phyloP scores from a whole-genome alignment of 2,797 vertebrate species.

The Scolopax bukidnonensis region DNA sequence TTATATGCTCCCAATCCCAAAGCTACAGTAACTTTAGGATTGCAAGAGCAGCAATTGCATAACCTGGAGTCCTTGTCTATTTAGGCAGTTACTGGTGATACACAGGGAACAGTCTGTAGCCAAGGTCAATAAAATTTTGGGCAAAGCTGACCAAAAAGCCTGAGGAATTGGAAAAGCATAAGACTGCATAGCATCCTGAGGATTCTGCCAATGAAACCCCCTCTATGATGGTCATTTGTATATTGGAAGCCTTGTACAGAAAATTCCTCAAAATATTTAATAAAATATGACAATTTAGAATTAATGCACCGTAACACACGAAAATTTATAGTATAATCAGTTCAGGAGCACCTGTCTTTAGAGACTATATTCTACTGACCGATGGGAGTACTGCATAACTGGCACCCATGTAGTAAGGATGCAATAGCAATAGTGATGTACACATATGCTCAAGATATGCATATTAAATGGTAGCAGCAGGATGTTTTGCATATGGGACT shows the following conservation, averaged over 20 bases:
- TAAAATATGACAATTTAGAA: neutral
- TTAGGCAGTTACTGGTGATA: neutral
- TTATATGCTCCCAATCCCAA: neutral
- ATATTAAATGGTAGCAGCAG: neutral
- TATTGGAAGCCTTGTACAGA: neutral
- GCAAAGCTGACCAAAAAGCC: neutral
- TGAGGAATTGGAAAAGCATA: neutral
- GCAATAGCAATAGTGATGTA: neutral
- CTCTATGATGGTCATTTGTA: neutral
- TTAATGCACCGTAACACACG: neutral
- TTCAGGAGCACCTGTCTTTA: neutral
- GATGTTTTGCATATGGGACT: neutral
- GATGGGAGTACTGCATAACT: neutral
- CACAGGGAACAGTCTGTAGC: neutral
- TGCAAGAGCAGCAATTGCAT: neutral
- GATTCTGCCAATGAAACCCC: neutral
- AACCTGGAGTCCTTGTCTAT: neutral
- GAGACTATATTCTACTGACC: neutral
- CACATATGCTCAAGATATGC: rapidly evolving
- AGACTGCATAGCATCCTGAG: neutral
- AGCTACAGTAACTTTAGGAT: neutral
- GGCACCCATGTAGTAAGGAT: neutral
- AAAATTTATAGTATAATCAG: neutral
- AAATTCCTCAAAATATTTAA: neutral
- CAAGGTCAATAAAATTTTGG: neutral